Evolutionary conservation across 2,113 vertebrate species (phyloP).

Genomic region (Colossoma macropomum): DNA sequence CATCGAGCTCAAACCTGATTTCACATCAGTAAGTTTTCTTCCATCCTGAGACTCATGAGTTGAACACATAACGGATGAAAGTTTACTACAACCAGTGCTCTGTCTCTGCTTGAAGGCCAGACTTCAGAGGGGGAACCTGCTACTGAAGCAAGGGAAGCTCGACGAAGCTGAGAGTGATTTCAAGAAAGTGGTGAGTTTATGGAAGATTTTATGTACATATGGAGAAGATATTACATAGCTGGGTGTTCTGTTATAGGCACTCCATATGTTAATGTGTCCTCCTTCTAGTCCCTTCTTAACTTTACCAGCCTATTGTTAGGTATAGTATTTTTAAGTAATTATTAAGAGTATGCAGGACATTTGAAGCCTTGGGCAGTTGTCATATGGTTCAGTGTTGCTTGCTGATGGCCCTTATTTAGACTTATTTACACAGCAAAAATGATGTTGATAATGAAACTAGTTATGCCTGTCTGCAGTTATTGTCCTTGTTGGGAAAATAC

Average conservation of each 20-base stretch:
- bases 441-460: too few species aligned
- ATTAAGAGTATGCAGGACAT: too few species aligned
- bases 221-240: too few species aligned
- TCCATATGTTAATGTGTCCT: too few species aligned
- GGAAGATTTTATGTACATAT: neutral
- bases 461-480: too few species aligned
- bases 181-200: constrained; percentile 90
- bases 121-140: constrained; percentile 92
- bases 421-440: neutral
- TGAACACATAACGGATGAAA: neutral
- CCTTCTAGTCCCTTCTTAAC: too few species aligned
- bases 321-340: too few species aligned
- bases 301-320: too few species aligned
- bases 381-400: neutral
- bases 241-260: too few species aligned
- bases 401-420: neutral
- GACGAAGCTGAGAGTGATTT: constrained; percentile 96
- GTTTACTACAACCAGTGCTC: neutral
- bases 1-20: constrained; percentile 96
- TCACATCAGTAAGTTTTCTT: constrained; percentile 86
- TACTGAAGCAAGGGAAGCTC: constrained; percentile 93
- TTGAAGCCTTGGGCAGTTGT: too few species aligned
- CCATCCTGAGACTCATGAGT: neutral
- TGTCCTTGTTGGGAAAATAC: neutral
- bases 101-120: constrained; percentile 80